Base-by-base conservation (phyloP, 2,888 invertebrate species). In the Caenorhabditis imperialis region DNA sequence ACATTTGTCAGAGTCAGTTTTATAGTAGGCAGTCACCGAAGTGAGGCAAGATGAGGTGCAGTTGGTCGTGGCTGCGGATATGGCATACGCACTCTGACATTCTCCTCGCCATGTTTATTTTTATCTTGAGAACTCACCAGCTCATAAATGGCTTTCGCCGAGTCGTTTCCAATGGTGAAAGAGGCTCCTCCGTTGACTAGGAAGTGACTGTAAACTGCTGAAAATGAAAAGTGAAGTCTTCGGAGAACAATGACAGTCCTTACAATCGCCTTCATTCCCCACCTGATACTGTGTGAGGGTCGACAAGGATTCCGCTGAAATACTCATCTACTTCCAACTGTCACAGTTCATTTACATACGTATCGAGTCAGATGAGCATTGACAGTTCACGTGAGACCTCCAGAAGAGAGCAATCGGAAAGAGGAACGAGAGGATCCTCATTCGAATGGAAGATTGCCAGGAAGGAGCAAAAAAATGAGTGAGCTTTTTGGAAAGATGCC, bases 11-110 rank as follows among this genome's bases (percentile, higher is more conserved):
- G 57, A 42, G 33, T 70, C 61, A 5, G 63, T 65, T 18, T 61
- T 70, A 20, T 62, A 71, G 25, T 55, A 71, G 0, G 62, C 55
- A 0, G 71, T 62, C 14, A 71, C 55, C 3, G 54, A 44, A 30
- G 71, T 71, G 25, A 71, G 47, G 23, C 71, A 71, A 7, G 61
- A 48, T 5, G 71, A 51, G 1, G 71, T 61, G 40, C 71, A 71
- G 53, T 70, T 61, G 5, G 67, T 44, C 2, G 67, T 58, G 16
- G 67, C 67, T 1, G 51, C 51, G 0, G 67, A 58, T 1, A 69
- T 53, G 1, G 44, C 67, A 30, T 58, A 51, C 0, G 58, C 67
- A 20, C 23, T 53, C 67, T 67, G 27, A 25, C 57, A 25, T 22
- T 33, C 7, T 8, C 22, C 20, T 16, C 37, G 10, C 16, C 16